phyloP scores from a whole-genome alignment of 2,797 vertebrate genomes.

The Glyptemys insculpta region DNA sequence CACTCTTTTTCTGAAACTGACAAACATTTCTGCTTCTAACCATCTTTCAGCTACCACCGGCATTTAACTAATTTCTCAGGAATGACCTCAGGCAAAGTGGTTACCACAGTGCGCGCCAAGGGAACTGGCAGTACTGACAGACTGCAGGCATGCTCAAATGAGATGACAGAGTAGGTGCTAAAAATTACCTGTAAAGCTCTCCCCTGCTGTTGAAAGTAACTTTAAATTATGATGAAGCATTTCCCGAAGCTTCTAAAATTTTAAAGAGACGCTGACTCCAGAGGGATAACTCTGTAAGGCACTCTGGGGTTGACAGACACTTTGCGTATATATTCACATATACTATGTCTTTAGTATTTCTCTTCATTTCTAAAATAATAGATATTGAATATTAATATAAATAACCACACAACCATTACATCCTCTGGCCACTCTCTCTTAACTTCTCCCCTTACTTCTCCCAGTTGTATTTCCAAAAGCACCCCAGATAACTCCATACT shows the following conservation, averaged over 20 bases:
- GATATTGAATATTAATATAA: background rate
- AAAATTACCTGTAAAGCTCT: background rate
- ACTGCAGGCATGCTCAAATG: background rate
- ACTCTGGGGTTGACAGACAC: background rate
- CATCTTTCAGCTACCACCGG: fast-evolving
- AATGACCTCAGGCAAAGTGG: fast-evolving
- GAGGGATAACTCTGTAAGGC: background rate
- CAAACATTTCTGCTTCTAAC: background rate
- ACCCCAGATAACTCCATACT: background rate
- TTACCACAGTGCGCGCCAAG: fast-evolving
- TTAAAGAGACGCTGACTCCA: background rate
- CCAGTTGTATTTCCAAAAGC: background rate
- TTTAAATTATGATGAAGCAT: background rate
- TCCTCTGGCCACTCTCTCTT: fast-evolving
- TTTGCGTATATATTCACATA: background rate
- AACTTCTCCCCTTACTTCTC: background rate
- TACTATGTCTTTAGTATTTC: background rate
- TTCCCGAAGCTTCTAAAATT: background rate
- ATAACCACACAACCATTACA: background rate
- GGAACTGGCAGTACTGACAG: background rate
- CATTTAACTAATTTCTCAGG: background rate
- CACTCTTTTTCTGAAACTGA: background rate
- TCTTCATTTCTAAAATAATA: background rate
- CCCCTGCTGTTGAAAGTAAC: fast-evolving
- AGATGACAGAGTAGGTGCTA: background rate